Evolutionary conservation across 2,888 invertebrate genomes (phyloP).

Genomic region (Acholoe squamosa): DNA sequence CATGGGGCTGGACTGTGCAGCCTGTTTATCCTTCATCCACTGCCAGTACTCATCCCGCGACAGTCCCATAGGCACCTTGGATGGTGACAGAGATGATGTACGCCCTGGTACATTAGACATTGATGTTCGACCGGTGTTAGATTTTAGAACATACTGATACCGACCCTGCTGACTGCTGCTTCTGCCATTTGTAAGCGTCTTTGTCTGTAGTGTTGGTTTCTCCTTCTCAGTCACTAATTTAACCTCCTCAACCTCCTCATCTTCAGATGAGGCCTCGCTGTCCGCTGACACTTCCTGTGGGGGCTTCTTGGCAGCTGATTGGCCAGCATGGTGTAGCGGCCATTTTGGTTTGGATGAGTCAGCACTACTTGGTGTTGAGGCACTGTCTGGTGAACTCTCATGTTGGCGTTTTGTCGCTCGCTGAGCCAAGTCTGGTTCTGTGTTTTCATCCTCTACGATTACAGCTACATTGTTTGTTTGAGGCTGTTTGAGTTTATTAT

Average conservation of each 20-base stretch:
- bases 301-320: neutral
- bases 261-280: neutral
- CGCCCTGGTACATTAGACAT: no score
- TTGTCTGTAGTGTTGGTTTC: no score
- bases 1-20: neutral
- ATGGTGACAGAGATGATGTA: neutral
- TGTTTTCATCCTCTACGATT: neutral
- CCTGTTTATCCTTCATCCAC: neutral
- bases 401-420: neutral
- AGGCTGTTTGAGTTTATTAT: no score
- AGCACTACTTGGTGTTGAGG: neutral
- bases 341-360: neutral
- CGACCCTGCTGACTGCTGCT: neutral
- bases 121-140: no score
- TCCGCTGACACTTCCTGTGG: neutral
- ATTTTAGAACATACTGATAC: constrained; percentile 16
- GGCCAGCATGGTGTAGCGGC: neutral
- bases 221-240: neutral
- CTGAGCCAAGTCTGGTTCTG: constrained; percentile 26
- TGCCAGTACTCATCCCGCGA: constrained; percentile 8
- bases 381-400: neutral
- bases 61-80: neutral
- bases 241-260: neutral
- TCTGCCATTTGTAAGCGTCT: neutral
- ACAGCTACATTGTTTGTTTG: no score